phyloP scores from a whole-genome alignment of 2,113 vertebrate species.

The Etheostoma cragini region DNA sequence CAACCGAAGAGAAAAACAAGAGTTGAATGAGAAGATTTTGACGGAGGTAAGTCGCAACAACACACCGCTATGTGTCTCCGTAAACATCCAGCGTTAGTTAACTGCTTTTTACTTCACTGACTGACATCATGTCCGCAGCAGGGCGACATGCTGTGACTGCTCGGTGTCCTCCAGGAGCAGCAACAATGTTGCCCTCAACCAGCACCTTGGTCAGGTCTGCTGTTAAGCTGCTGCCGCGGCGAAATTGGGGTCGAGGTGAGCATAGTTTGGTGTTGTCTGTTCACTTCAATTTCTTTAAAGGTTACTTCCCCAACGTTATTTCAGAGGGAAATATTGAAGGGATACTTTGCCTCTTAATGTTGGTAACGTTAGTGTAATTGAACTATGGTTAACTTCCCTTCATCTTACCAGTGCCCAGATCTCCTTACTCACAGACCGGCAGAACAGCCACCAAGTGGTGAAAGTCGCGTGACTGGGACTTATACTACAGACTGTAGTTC shows the following conservation, averaged over 20 bases:
- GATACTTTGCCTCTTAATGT: no score
- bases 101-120: neutral
- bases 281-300: no score
- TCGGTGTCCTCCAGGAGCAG: constrained; percentile 45
- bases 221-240: constrained; percentile 52
- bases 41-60: neutral
- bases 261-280: neutral
- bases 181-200: constrained; percentile 70
- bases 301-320: neutral
- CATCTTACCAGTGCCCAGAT: no score
- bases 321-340: neutral
- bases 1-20: neutral
- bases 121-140: neutral
- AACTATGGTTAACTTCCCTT: no score
- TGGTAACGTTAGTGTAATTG: no score
- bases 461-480: no score
- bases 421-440: no score
- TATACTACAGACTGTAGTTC: no score
- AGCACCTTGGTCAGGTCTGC: constrained; percentile 43
- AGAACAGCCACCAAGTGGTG: no score
- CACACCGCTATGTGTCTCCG: neutral
- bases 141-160: constrained; percentile 50
- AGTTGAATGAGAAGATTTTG: no score
- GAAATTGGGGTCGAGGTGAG: constrained; percentile 68
- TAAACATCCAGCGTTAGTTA: neutral